Evolutionary conservation across 2,797 vertebrate genomes (phyloP), one percentile per base, ranked within the genome.

Genomic region (Tiaroga cobitis): DNA sequence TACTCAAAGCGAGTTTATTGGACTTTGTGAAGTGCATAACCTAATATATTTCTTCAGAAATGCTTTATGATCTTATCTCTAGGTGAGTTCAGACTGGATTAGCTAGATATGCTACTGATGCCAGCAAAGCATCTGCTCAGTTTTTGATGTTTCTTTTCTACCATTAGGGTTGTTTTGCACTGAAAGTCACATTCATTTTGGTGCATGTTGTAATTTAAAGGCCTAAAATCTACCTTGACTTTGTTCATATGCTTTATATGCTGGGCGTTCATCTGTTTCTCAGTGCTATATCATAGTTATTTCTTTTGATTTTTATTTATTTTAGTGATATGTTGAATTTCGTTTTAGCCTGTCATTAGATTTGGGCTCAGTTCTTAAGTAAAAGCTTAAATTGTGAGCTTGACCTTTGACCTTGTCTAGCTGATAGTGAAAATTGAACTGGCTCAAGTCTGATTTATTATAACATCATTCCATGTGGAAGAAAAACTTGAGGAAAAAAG

Each of bases 261-360:
- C 77, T 21, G 77, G 19, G 5, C 39, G 16, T 29, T 46, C 39
- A 21, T 69, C 15, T 75, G 46, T 83, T 73, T 46, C 63, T 13
- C 29, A 15, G 4, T 32, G 51, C 32, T 51, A 54, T 39, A 7
- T 83, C 5, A 26, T 76, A 51, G 59, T 75, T 5, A 41, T 56
- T 34, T 8, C 65, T 63, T 83, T 84, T 41, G 49, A 34, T 21
- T 87, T 81, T 83, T 86, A 87, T 92, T 89, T 90, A 87, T 92
- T 89, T 87, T 81, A 80, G 77, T 85, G 46, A 88, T 91, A 19
- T 15, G 24, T 41, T 80, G 15, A 81, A 85, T 80, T 91, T 86
- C 54, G 9, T 87, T 89, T 85, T 86, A 77, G 82, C 37, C 83
- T 54, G 46, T 9, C 63, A 2, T 59, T 37, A 32, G 54, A n/a